These are phyloP conservation scores for Scaptomyza cyrtandrae DNA, from an alignment of 2,888 invertebrate genomes.

Conservation along the genomic window DNA sequence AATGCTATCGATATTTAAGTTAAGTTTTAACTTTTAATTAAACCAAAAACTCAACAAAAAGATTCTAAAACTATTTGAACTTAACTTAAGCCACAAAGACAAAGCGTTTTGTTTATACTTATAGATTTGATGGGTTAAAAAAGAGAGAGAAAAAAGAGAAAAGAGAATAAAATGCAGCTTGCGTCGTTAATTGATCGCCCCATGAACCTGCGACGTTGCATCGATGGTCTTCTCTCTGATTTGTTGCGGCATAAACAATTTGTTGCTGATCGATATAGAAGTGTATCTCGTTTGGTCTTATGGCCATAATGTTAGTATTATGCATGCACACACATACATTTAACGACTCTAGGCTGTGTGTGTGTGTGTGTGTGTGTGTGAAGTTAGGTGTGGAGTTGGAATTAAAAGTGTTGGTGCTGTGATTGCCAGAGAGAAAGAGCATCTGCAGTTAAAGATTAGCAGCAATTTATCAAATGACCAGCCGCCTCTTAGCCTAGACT, in stretches of 20 bases:
- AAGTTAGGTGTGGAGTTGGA: not conserved
- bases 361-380: not conserved
- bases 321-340: conserved; percentile 14
- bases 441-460: conserved; percentile 50
- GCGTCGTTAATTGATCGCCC: not conserved
- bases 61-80: too few relatives aligned
- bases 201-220: not conserved
- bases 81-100: too few relatives aligned
- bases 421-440: conserved; percentile 19
- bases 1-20: too few relatives aligned
- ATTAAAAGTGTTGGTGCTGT: conserved; percentile 3
- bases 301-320: not conserved
- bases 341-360: not conserved
- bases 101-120: not conserved
- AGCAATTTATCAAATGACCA: conserved; percentile 53
- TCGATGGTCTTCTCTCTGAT: not conserved
- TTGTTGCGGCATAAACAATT: not conserved
- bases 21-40: too few relatives aligned
- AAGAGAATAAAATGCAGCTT: not conserved
- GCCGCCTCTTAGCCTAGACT: conserved; percentile 4
- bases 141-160: too few relatives aligned
- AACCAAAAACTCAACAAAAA: too few relatives aligned
- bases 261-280: conserved; percentile 12
- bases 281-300: not conserved
- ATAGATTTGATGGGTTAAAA: too few relatives aligned